Base-by-base conservation (phyloP, 2,797 vertebrate species). In the Prunella strophiata region DNA sequence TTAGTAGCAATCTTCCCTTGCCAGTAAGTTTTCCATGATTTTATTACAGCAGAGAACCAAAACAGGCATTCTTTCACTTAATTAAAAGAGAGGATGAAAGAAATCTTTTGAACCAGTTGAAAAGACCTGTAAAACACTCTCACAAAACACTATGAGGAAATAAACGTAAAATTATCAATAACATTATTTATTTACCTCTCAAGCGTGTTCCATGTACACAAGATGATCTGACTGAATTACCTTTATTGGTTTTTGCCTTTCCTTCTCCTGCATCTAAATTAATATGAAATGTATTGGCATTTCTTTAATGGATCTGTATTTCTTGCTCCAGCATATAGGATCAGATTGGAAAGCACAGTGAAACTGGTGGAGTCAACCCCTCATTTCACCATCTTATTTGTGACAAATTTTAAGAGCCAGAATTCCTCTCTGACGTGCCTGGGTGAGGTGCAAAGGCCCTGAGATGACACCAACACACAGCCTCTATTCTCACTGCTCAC, bases 31-130 rank as follows among this genome's bases (percentile, higher is more conserved):
- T 75, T 61, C 47, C 25, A 34, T 32, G 0, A 72, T 88, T 89
- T 81, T 72, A 65, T 73, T 70, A 55, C 10, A 85, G 51, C 42
- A 80, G 54, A 88, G 17, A 90, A 88, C 8, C 18, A 92, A 85
- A 74, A 7, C 22, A 76, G 18, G 36, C 89, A 95, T 93, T 66
- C 76, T 59, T 74, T 79, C 43, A 48, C 54, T 72, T 77, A 85
- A 61, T 58, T 92, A 89, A 74, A 72, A 70, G 30, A 90, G 27
- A 38, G 5, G 0, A 54, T 14, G 22, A 80, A 12, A 89, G 29
- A 88, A 85, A 84, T 88, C 43, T 70, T 76, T 71, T 71, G n/a
- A 95, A 77, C 13, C 6, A 13, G 57, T 16, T 2, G 2, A 93
- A 80, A 59, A 54, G 10, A 54, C 16, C 29, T 27, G 61, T 73